A percentile compares a stretch with the other conserved stretches of the same genome.
Evolutionary conservation across 2,888 invertebrate species (phyloP).

Genomic region (Mesochorus sp.): DNA sequence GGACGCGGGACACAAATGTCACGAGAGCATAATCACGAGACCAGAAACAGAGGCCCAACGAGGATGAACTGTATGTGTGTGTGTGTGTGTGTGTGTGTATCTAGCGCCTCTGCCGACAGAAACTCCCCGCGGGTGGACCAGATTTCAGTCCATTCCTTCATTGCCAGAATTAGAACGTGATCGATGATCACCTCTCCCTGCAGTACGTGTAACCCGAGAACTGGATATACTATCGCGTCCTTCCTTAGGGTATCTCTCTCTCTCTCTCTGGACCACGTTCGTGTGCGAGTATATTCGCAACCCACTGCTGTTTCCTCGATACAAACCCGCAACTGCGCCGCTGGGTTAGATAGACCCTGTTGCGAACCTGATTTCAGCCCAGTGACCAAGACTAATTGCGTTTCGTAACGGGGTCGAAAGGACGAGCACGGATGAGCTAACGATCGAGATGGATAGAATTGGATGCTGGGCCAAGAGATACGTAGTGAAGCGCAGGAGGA

Average conservation of each 20-base stretch:
- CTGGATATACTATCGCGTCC: not conserved
- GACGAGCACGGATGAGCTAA: slow-evolving; percentile 18
- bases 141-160: slow-evolving; percentile 43
- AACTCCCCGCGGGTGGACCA: slow-evolving; percentile 3
- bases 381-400: slow-evolving; percentile 66
- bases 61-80: too few species aligned
- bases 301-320: slow-evolving; percentile 22
- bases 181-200: slow-evolving; percentile 49
- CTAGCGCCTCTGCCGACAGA: slow-evolving; percentile 22
- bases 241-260: not conserved
- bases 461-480: slow-evolving; percentile 3
- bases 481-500: not conserved
- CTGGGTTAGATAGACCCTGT: slow-evolving; percentile 51
- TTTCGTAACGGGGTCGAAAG: slow-evolving; percentile 58
- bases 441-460: slow-evolving; percentile 51
- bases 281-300: slow-evolving; percentile 16
- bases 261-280: not conserved
- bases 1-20: not conserved
- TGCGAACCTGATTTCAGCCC: slow-evolving; percentile 59
- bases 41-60: too few species aligned
- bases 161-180: slow-evolving; percentile 59
- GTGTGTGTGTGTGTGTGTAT: too few species aligned
- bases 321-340: slow-evolving; percentile 16
- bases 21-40: too few species aligned
- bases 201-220: too few species aligned